Evolutionary conservation across 2,888 invertebrate species (phyloP), one percentile per base, ranked within the genome.

Genomic region (Meteorus colon): DNA sequence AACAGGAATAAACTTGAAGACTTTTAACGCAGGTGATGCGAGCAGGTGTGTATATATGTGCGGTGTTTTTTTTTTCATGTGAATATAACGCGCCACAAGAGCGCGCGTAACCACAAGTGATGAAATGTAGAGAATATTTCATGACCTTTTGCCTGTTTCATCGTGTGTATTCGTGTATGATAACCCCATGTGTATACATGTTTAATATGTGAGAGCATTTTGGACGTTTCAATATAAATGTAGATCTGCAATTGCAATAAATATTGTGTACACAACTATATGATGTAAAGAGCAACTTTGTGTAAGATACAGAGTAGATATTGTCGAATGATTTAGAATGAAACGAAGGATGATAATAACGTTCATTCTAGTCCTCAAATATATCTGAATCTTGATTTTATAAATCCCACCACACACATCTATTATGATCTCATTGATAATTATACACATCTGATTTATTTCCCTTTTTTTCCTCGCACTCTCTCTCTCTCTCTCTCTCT

Each of bases 1-100:
- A 79, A 76, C 74, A 73, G 72, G 80, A 76, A 74, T 41, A 51
- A 71, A 19, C 66, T 66, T 72, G 59, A 71, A 76, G 51, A 65
- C 51, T 66, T 67, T 76, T 51, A 72, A 60, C 62, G 76, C 72
- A 76, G 76, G 73, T 76, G 76, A 76, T 76, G 34, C 10, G 29
- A 48, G 76, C 76, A 76, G 76, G 76, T 76, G 76, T 73, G 19
- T 55, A 19, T 24, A n/a, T n/a, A 8, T 55, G 6, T 24, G 6
- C 24, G 14, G 8, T 41, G 8, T 41, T 41, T 41, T 41, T 55
- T 55, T 55, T 68, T 68, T 59, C 31, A 34, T 68, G 41, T 76
- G 73, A 63, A 73, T 74, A 73, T 51, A 69, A 59, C 66, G 63
- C 76, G 60, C 69, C 55, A 24, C 55, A 55, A 55, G n/a, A 6